Evolutionary conservation across 2,888 invertebrate species (phyloP).

Genomic region (Machimus rusticus): DNA sequence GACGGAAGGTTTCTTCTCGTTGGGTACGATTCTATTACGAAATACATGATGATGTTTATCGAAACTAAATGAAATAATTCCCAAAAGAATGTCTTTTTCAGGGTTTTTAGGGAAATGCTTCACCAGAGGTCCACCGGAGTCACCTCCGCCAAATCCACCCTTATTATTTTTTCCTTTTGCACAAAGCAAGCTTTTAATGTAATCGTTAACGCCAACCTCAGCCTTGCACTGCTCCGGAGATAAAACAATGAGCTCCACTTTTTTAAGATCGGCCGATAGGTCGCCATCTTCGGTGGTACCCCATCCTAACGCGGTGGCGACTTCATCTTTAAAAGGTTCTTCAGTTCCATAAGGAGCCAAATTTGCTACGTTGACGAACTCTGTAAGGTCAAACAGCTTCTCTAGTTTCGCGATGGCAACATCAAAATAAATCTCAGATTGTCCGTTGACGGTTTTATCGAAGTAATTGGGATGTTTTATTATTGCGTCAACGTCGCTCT

Average conservation of each 20-base stretch:
- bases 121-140: slow-evolving; percentile 15
- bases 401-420: neutral
- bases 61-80: neutral
- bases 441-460: neutral
- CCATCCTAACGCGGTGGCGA: neutral
- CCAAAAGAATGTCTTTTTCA: neutral
- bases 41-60: neutral
- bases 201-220: neutral
- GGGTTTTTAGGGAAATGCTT: neutral
- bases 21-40: neutral
- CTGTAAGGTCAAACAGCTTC: neutral
- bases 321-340: neutral
- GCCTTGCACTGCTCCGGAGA: neutral
- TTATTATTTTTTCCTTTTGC: neutral
- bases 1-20: neutral
- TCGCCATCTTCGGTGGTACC: neutral
- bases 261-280: neutral
- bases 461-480: neutral
- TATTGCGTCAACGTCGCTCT: neutral
- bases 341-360: neutral
- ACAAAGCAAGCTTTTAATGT: neutral
- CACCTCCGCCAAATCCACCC: neutral
- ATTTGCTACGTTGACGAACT: neutral
- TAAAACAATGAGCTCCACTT: neutral
- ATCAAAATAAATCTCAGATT: neutral